Evolutionary conservation across 1,140 invertebrate genomes (phyloP), one percentile per base, ranked within the genome.

Genomic region (Drosophila nannoptera): DNA sequence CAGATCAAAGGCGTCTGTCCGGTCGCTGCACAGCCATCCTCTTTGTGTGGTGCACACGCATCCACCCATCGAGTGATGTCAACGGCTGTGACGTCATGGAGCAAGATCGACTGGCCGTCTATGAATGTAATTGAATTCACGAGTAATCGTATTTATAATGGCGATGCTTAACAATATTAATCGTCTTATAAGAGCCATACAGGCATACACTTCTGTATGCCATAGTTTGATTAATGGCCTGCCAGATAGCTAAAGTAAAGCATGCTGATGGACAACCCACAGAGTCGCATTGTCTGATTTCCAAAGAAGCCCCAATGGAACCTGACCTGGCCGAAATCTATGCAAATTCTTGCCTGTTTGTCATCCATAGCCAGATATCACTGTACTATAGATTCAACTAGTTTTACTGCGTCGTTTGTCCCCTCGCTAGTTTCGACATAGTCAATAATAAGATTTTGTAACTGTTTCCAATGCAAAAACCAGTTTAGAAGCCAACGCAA

Each of bases 381-480:
- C 73, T 78, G 73, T 69, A 54, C 42, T 48, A 29, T 42, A 46
- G 36, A 75, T 70, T 62, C 60, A 78, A 65, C 52, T 68, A 61
- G 71, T 29, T 77, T 63, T 75, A 52, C 78, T 70, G 60, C 69
- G 66, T 76, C 73, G 68, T 73, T 77, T 68, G 64, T 46, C 48
- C 33, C 3, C 16, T 35, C 38, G 45, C 35, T 56, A 49, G 63
- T 58, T 63, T 75, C 56, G 50, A 22, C 22, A 22, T 64, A 80
- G 73, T 83, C 69, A 72, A 69, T 73, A 55, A 65, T 55, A 71
- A 69, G 78, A 71, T 60, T 61, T 73, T 66, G 73, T 80, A 86
- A 84, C 80, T 84, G 80, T 84, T 84, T 68, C 69, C 40, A 48
- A 48, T 56, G 75, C 46, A 49, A 16, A 70, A 84, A 84, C 80